Conservation (phyloP, 2,888 invertebrate species). For the Zelleria hepariella region DNA sequence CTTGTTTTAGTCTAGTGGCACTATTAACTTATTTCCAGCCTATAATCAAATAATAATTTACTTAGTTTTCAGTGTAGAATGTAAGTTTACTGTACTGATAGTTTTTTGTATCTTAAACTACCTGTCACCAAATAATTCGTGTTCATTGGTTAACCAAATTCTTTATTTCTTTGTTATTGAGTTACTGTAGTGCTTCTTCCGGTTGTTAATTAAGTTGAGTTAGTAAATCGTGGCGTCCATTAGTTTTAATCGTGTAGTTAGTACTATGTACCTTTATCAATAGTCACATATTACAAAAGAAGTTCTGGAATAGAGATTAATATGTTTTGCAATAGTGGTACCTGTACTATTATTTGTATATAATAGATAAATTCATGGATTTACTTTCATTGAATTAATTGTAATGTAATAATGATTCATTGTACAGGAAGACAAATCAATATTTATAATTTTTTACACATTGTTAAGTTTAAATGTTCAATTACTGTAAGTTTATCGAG, state of each 20-base stretch:
- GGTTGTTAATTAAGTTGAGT: not conserved
- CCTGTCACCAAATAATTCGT: slow-evolving; percentile 35
- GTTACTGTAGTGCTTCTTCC: slow-evolving; percentile 6
- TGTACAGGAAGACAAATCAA: slow-evolving; percentile 14
- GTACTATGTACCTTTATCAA: not conserved
- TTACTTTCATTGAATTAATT: not conserved
- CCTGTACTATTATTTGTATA: slow-evolving; percentile 3
- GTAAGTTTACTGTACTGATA: slow-evolving; percentile 13
- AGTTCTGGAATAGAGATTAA: not conserved
- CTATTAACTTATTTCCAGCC: not conserved
- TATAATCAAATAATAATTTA: not conserved
- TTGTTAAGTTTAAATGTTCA: slow-evolving; percentile 19
- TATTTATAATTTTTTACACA: slow-evolving; percentile 30
- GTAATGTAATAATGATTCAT: not conserved
- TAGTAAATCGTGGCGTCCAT: slow-evolving; percentile 9
- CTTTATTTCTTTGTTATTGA: slow-evolving; percentile 17
- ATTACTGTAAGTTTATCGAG: slow-evolving; percentile 30
- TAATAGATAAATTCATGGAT: not conserved
- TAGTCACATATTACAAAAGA: not conserved
- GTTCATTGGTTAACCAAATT: slow-evolving; percentile 32
- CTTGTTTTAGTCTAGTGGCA: not conserved
- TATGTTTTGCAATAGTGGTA: slow-evolving; percentile 5
- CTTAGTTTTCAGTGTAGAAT: slow-evolving; percentile 5
- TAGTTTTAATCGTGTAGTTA: not conserved
- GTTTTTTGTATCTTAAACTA: slow-evolving; percentile 7